Evolutionary conservation across 1,140 invertebrate genomes (phyloP), one percentile per base, ranked within the genome.

Genomic region (Trichonephila inaurata): DNA sequence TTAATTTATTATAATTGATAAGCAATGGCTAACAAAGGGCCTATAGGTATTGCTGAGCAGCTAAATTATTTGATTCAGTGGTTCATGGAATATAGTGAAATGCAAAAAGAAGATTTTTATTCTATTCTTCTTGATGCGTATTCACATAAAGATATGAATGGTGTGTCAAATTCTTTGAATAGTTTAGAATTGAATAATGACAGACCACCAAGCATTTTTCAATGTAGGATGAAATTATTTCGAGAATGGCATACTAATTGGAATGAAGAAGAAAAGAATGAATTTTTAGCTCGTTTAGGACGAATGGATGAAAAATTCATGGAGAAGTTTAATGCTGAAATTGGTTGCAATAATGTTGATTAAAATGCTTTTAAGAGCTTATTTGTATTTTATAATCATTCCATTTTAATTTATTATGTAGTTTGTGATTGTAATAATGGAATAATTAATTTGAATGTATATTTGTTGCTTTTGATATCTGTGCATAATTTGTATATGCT

Each of bases 21-120:
- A 85, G 83, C 21, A 14, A 94, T 94, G 94, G 24, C 94, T n/a
- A 93, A 91, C 40, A 89, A 92, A 92, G 86, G 92, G 44, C 85
- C 87, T 93, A 64, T 94, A 94, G 90, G 66, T 93, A 95, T 94
- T 60, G 82, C 61, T 88, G 92, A 95, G 33, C 94, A 98, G 95
- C 95, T 98, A 88, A 96, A 97, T 85, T 98, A 98, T 95, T 96
- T 98, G 89, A 95, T 98, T 61, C 97, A 98, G 95, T 99, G 98
- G 98, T 99, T 99, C 95, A 96, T 97, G 95, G 98, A 98, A 95
- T 98, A 98, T 97, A 98, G 98, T 95, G 97, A 98, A 95, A 96
- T 98, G 96, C 98, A 99, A 95, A 96, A 97, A 89, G 97, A 97
- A 94, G 98, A 98, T 95, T 98, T 99, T 95, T 95, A 98, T 61